These are phyloP conservation scores for Limnephilus lunatus DNA, from an alignment of 2,888 invertebrate species.

Conservation along the genomic window DNA sequence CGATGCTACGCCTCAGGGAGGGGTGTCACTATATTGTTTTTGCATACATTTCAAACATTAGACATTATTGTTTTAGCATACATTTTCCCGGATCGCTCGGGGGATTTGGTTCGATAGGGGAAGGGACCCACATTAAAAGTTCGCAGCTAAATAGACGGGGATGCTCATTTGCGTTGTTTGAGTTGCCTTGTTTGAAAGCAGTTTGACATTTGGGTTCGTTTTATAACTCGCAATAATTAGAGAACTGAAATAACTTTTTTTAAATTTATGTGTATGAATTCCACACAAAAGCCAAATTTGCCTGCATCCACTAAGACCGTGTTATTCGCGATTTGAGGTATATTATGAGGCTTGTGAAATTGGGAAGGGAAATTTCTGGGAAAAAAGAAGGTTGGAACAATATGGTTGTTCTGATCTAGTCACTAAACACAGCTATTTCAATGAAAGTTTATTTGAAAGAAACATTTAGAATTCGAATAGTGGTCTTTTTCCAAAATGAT, in stretches of 20 bases:
- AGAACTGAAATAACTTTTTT: too few relatives aligned
- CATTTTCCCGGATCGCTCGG: conserved; percentile 60
- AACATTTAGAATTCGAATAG: too few relatives aligned
- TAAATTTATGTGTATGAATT: too few relatives aligned
- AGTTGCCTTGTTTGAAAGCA: conserved; percentile 2
- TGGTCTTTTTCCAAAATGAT: too few relatives aligned
- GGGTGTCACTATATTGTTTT: conserved; percentile 65
- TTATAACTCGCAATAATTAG: neutral
- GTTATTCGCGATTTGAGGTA: neutral
- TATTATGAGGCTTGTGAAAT: too few relatives aligned
- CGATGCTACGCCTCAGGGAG: conserved; percentile 53
- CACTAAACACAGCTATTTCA: too few relatives aligned
- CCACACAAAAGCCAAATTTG: too few relatives aligned
- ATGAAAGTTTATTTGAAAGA: too few relatives aligned
- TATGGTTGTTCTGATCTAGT: too few relatives aligned
- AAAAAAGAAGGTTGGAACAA: neutral
- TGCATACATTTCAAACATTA: conserved; percentile 67
- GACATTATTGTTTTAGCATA: conserved; percentile 67
- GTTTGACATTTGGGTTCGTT: conserved; percentile 8
- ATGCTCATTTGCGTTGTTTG: conserved; percentile 40
- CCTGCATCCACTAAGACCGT: neutral
- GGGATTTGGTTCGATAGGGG: conserved; percentile 41
- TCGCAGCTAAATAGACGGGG: conserved; percentile 50
- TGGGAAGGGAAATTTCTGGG: too few relatives aligned
- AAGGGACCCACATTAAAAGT: conserved; percentile 42